Conservation (phyloP, 2,888 invertebrate genomes). For the Liodrosophila aerea region DNA sequence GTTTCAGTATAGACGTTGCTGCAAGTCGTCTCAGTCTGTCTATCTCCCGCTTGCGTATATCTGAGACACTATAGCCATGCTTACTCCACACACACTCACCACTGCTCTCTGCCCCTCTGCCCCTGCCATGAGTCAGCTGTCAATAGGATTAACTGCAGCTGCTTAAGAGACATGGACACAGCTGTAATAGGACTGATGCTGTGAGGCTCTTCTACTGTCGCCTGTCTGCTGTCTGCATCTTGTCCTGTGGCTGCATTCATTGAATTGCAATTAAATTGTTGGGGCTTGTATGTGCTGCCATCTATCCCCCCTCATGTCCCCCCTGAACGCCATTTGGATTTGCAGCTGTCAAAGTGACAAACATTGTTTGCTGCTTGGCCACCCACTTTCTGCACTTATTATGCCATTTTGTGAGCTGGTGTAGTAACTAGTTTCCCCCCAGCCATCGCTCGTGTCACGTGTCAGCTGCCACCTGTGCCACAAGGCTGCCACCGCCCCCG, state of each 20-base stretch:
- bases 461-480: constrained; percentile 47
- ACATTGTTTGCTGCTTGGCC: constrained; percentile 35
- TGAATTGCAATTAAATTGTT: constrained; percentile 73
- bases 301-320: not conserved
- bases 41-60: too few species aligned
- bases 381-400: constrained; percentile 34
- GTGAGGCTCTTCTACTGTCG: not conserved
- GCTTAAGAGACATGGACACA: not conserved
- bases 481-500: not conserved
- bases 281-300: constrained; percentile 6
- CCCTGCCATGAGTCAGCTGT: constrained; percentile 25
- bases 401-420: constrained; percentile 65
- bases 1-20: too few species aligned
- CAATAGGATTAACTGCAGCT: constrained; percentile 30
- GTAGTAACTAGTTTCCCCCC: not conserved
- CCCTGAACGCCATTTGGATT: constrained; percentile 47
- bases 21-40: too few species aligned
- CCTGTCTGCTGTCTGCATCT: constrained; percentile 1
- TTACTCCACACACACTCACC: not conserved
- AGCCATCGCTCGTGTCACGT: constrained; percentile 31
- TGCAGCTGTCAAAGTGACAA: constrained; percentile 75
- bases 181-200: not conserved
- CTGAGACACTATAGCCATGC: too few species aligned
- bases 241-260: constrained; percentile 48
- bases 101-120: not conserved